These are phyloP conservation scores for Acipenser transmontanus DNA, from an alignment of 2,797 vertebrate species.

Conservation along the genomic window DNA sequence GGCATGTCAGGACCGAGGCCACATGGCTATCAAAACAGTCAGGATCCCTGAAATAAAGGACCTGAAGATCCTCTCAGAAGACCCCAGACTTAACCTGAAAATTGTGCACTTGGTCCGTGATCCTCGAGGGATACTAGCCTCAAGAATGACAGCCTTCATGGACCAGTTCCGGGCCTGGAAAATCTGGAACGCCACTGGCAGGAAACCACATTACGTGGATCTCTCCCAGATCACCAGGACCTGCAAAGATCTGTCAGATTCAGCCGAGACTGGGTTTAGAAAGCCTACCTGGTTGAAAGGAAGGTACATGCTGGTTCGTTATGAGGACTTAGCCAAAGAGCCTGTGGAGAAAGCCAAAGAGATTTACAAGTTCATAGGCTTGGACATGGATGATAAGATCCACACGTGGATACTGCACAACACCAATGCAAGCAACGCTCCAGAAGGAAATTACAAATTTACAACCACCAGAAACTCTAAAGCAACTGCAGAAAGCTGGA, in stretches of 20 bases:
- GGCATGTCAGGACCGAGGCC: conserved; percentile 49
- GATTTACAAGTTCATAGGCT: conserved; percentile 60
- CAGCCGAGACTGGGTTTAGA: conserved; percentile 50
- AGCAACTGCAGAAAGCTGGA: conserved; percentile 60
- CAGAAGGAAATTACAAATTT: conserved; percentile 55
- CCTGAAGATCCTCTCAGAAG: conserved; percentile 59
- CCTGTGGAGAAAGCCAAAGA: conserved; percentile 52
- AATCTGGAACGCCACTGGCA: conserved; percentile 67
- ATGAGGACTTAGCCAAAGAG: conserved; percentile 67
- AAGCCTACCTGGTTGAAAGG: conserved; percentile 61
- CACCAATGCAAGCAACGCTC: conserved; percentile 49
- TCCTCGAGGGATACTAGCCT: conserved; percentile 64
- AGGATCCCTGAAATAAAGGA: conserved; percentile 56
- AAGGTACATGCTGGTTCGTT: conserved; percentile 66
- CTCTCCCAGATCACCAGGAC: conserved; percentile 61
- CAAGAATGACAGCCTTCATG: conserved; percentile 61
- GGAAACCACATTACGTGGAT: conserved; percentile 62
- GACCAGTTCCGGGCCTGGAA: conserved; percentile 67
- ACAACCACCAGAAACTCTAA: conserved; percentile 63
- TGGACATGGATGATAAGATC: conserved; percentile 54
- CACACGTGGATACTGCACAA: conserved; percentile 58
- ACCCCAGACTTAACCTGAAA: conserved; percentile 65
- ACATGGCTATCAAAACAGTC: conserved; percentile 65
- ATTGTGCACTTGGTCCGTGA: conserved; percentile 73
- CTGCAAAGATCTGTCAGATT: conserved; percentile 62